Evolutionary conservation across 2,113 vertebrate species (phyloP), one percentile per base, ranked within the genome.

Genomic region (Tachycineta bicolor): DNA sequence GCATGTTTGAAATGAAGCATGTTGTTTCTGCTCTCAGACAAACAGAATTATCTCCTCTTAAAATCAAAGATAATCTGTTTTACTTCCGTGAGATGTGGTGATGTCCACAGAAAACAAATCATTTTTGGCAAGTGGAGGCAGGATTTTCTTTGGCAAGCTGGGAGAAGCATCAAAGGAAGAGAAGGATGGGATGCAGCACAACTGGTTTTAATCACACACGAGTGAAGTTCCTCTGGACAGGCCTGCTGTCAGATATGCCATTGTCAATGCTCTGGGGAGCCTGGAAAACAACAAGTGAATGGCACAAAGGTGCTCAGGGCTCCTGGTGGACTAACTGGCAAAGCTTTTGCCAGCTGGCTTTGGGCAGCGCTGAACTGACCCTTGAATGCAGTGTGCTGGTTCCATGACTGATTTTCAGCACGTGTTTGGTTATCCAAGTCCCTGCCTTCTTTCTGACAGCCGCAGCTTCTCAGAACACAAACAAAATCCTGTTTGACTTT

Each of bases 151-250:
- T 91, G 89, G 91, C 96, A 63, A 94, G 75, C 88, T 95, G 70
- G 89, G 89, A 75, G 79, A 95, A 96, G 89, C 92, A 98, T 98
- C 97, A 97, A 94, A 97, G 96, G 89, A 93, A 96, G 84, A 95
- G 85, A 95, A 89, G 89, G 65, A 91, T 87, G 94, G 94, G 96
- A 97, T 94, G 89, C 92, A 97, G 95, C 76, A 96, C 95, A 97
- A 97, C 85, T 97, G 97, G 81, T 93, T 98, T 97, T 96, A 98
- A 98, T 98, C 94, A 97, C 60, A 94, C 19, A 0, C 69, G 77
- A 97, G 87, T 94, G 84, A 96, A 89, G 93, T 73, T 90, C 83
- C 91, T 96, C 90, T 94, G 96, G 97, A 90, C 79, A 94, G 88
- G 62, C 47, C 89, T 91, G 81, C 90, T 77, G 69, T 83, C 71